phyloP scores from a whole-genome alignment of 1,140 invertebrate species.

The Eupristina koningsbergeri region DNA sequence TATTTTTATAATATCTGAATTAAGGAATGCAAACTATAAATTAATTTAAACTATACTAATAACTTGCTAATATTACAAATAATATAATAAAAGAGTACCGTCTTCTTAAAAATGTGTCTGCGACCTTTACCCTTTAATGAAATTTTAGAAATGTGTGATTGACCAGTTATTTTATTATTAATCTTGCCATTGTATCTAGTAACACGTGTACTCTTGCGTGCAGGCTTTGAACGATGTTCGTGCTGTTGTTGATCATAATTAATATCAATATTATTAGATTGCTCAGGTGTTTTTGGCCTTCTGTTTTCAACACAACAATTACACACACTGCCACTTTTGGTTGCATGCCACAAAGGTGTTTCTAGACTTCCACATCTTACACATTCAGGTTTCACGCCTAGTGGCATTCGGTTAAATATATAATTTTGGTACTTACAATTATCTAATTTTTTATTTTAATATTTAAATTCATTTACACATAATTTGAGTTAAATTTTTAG shows the following conservation, averaged over 20 bases:
- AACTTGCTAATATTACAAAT: neutral
- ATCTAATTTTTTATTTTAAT: neutral
- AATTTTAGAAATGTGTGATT: conserved; percentile 61
- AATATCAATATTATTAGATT: conserved; percentile 64
- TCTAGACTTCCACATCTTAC: conserved; percentile 76
- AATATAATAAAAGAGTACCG: conserved; percentile 64
- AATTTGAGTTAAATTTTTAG: too few species aligned
- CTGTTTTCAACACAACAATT: conserved; percentile 34
- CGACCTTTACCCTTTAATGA: conserved; percentile 82
- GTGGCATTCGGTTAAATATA: conserved; percentile 72
- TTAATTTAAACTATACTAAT: neutral
- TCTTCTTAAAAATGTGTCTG: conserved; percentile 86
- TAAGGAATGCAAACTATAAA: conserved; percentile 6
- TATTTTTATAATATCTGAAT: too few species aligned
- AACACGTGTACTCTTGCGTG: conserved; percentile 75
- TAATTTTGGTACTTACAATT: neutral
- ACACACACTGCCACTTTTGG: conserved; percentile 70
- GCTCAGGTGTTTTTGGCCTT: conserved; percentile 48
- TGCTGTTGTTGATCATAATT: conserved; percentile 56
- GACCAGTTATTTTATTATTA: conserved; percentile 52
- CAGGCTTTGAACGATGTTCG: conserved; percentile 61
- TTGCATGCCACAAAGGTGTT: conserved; percentile 78
- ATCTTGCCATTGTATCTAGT: conserved; percentile 62
- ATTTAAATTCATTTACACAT: too few species aligned
- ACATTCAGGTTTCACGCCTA: conserved; percentile 78